Base-by-base conservation (phyloP, 2,797 vertebrate species). In the Leptoclinus maculatus region DNA sequence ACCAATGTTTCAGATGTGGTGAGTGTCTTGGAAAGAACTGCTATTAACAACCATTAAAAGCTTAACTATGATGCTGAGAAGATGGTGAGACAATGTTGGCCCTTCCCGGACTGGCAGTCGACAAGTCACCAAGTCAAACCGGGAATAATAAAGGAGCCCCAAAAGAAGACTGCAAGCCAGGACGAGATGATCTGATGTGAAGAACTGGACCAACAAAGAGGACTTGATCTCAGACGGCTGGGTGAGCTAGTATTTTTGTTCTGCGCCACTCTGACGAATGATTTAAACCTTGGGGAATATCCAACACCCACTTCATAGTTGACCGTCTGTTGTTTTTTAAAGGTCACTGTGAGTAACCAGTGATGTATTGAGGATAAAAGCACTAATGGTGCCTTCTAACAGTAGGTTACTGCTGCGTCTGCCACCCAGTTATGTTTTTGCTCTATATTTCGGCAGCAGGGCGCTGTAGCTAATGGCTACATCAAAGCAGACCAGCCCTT, bases 121-220 rank as follows among this genome's bases (percentile, higher is more conserved):
- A 32, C 8, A 1, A 73, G 56, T 65, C 43, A 59, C 13, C 36
- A 59, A 65, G 59, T 74, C 83, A 66, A 29, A 59, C 1, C 66
- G 70, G 76, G 57, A 71, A 32, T 59, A 72, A 68, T 76, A 62
- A 83, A 71, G 38, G 21, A 63, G 14, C 14, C 47, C 4, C 4
- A 25, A 56, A 75, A 62, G 39, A 10, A 63, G 43, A 10, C 14
- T 34, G 14, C 16, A 32, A 32, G 36, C 78, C 74, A 62, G 54
- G 47, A 83, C 14, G 25, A 71, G 27, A 66, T 58, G 43, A 56
- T 53, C 10, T 32, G 16, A 68, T 38, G 39, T 38, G 60, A 76
- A 54, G 32, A 66, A 66, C 16, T 45, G 25, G 68, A 78, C 80
- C 68, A 83, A 43, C 66, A 51, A 3, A 12, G 14, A 66, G 1